Conservation (phyloP, 2,797 vertebrate genomes). For the Channa striata region DNA sequence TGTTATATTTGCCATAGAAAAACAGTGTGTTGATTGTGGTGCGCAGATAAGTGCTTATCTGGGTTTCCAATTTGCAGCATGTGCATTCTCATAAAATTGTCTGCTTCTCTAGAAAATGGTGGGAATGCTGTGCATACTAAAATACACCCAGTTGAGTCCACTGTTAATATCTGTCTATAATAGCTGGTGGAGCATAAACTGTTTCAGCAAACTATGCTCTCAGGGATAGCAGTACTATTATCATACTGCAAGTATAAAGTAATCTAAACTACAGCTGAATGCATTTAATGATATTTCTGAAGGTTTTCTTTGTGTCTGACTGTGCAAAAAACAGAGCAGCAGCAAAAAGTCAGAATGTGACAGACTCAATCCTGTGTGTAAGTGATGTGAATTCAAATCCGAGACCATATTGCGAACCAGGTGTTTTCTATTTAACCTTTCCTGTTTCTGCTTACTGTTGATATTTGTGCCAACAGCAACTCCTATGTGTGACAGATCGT, state of each 20-base stretch:
- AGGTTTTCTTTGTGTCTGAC: constrained; percentile 2
- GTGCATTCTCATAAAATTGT: constrained; percentile 25
- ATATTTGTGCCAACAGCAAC: constrained; percentile 20
- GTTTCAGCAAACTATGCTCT: background rate
- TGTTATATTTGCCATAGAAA: constrained; percentile 24
- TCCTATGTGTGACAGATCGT: constrained; percentile 37
- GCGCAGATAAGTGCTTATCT: constrained; percentile 25
- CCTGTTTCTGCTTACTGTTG: constrained; percentile 51
- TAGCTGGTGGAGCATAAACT: constrained; percentile 7
- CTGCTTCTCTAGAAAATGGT: constrained; percentile 11
- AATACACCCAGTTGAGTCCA: constrained; percentile 9
- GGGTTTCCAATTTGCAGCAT: constrained; percentile 22
- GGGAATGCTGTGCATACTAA: constrained; percentile 17
- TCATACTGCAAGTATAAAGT: background rate
- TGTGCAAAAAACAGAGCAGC: constrained; percentile 13
- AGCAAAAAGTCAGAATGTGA: constrained; percentile 22
- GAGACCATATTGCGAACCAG: constrained; percentile 56
- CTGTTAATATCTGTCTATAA: constrained; percentile 20
- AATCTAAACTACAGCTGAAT: background rate
- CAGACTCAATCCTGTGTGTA: constrained; percentile 31
- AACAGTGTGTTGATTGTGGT: constrained; percentile 20
- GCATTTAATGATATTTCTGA: constrained; percentile 5
- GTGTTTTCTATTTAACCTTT: constrained; percentile 73
- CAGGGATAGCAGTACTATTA: background rate
- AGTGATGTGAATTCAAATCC: constrained; percentile 68